Conservation (phyloP, 2,888 invertebrate genomes). For the Eupithecia vulgata region DNA sequence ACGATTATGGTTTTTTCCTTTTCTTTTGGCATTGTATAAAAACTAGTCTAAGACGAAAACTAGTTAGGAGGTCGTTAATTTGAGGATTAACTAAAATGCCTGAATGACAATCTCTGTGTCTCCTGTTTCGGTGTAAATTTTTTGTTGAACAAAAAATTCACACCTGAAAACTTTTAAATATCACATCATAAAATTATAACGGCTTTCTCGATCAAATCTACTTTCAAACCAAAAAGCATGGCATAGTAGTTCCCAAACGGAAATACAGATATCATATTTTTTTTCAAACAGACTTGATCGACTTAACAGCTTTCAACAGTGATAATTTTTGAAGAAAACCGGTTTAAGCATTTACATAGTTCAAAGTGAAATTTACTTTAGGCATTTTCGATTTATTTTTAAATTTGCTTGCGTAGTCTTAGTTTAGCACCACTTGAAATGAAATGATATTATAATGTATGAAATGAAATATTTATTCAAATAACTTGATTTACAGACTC, state of each 20-base stretch:
- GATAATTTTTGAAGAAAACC: not conserved
- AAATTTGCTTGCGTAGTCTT: not conserved
- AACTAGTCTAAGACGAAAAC: not conserved
- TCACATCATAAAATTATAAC: too few species aligned
- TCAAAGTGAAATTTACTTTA: not conserved
- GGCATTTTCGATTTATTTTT: not conserved
- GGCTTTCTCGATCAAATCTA: too few species aligned
- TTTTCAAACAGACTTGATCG: not conserved
- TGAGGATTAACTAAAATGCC: not conserved
- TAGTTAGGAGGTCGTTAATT: not conserved
- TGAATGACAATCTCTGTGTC: not conserved
- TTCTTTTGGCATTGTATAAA: conserved; percentile 1
- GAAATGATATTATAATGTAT: too few species aligned
- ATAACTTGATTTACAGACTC: too few species aligned
- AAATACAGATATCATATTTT: not conserved
- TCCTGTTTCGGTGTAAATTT: too few species aligned
- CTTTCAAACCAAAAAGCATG: too few species aligned
- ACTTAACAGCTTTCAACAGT: not conserved
- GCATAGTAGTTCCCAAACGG: not conserved
- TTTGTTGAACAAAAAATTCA: too few species aligned
- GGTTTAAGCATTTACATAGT: not conserved
- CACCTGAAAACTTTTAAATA: too few species aligned
- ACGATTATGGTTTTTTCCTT: not conserved
- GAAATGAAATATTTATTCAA: too few species aligned
- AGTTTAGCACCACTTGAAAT: not conserved